Evolutionary conservation across 2,113 vertebrate genomes (phyloP), one percentile per base, ranked within the genome.

Genomic region (Lipotes vexillifer): DNA sequence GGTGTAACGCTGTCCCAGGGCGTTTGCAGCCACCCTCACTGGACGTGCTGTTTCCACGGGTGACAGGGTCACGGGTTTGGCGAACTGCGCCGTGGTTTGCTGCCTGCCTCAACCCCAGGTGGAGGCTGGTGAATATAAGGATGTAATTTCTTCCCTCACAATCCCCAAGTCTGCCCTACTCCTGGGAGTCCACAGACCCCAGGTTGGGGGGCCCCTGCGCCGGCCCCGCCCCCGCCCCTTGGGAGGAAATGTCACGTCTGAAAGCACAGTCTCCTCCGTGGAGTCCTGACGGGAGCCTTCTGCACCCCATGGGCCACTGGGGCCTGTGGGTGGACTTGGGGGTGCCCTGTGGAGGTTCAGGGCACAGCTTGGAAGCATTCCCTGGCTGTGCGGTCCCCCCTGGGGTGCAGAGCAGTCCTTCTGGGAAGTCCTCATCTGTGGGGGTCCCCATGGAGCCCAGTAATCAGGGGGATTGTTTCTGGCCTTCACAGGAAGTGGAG

Each of bases 221-320:
- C 20, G 29, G 29, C 8, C 4, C n/a, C 5, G 1, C 20, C 8
- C 4, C n/a, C 5, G 1, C 20, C 13, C 69, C 21, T 44, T 0
- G 0, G 5, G 5, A 25, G 6, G 1, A 8, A 55, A 31, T 10
- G 38, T 77, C 33, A 23, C 0, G 0, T 46, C 25, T 55, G 52
- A 66, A 23, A 9, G 41, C 6, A 14, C 31, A 49, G 41, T 4
- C 38, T 63, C 44, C 44, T 1, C 23, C n/a, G 2, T 36, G 20
- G 33, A 2, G 17, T 27, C 83, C 65, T 29, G 14, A 46, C 29
- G 0, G 0, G 3, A 38, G 8, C 75, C 15, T 6, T 31, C 52
- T n/a, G 25, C 29, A 23, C 17, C 2, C 0, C 29, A 2, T 25
- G 23, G 55, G 38, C 63, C 2, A 0, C 23, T 0, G 12, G 71